Evolutionary conservation across 2,113 vertebrate genomes (phyloP).

Genomic region (Excalfactoria chinensis): DNA sequence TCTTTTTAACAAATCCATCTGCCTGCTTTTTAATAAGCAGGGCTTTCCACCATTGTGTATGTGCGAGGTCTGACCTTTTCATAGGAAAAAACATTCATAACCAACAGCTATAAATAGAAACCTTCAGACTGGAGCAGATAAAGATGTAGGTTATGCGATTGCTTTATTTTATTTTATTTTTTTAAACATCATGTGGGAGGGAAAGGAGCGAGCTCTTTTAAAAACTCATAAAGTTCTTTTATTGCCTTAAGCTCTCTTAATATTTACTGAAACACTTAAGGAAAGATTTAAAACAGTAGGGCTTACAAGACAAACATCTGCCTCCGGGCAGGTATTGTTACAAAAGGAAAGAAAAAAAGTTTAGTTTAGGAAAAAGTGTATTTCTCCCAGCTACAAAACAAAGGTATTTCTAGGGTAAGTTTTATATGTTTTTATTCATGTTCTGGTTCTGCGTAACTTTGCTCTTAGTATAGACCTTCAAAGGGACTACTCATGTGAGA

Average conservation of each 20-base stretch:
- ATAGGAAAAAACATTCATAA: slow-evolving; percentile 84
- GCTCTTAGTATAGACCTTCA: slow-evolving; percentile 20
- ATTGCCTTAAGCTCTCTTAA: slow-evolving; percentile 46
- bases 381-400: background rate
- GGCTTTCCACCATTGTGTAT: slow-evolving; percentile 72
- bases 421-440: background rate
- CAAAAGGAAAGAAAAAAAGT: background rate
- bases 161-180: slow-evolving; percentile 15
- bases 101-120: slow-evolving; percentile 80
- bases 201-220: slow-evolving; percentile 26
- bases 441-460: slow-evolving; percentile 33
- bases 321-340: slow-evolving; percentile 24
- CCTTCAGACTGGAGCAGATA: slow-evolving; percentile 76
- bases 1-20: slow-evolving; percentile 71
- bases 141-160: slow-evolving; percentile 79
- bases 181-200: slow-evolving; percentile 52
- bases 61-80: slow-evolving; percentile 80
- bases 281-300: slow-evolving; percentile 27
- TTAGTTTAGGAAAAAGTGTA: slow-evolving; percentile 27
- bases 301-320: background rate
- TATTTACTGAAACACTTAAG: slow-evolving; percentile 57
- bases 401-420: slow-evolving; percentile 10
- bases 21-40: slow-evolving; percentile 73
- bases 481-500: slow-evolving; percentile 51
- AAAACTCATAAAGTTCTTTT: slow-evolving; percentile 56